Conservation (phyloP, 2,797 vertebrate species). For the Brachyrhaphis roseni region DNA sequence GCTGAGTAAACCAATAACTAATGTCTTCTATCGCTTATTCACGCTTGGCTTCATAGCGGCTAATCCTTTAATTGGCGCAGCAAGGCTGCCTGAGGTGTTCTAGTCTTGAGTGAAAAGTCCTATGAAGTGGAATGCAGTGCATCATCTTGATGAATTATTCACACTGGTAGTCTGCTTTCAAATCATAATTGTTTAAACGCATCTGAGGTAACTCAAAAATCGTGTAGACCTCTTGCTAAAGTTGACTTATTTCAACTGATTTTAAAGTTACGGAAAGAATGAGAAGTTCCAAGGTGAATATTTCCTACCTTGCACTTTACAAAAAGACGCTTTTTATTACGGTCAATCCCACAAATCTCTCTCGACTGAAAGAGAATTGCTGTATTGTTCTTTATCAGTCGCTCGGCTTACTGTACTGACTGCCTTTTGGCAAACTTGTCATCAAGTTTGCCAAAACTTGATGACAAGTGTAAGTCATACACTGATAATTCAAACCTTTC, state of each 20-base stretch:
- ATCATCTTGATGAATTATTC: slow-evolving; percentile 16
- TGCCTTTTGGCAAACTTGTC: slow-evolving; percentile 38
- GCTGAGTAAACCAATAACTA: slow-evolving; percentile 65
- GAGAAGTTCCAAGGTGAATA: not conserved
- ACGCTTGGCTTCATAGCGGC: slow-evolving; percentile 52
- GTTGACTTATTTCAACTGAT: slow-evolving; percentile 1
- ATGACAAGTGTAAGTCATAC: no score
- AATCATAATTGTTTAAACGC: slow-evolving; percentile 6
- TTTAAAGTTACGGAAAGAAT: slow-evolving; percentile 11
- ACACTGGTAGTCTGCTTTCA: slow-evolving; percentile 16
- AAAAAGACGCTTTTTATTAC: slow-evolving; percentile 22
- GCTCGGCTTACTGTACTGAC: slow-evolving; percentile 13
- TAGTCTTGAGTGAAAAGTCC: slow-evolving; percentile 42
- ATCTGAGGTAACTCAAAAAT: slow-evolving; percentile 1
- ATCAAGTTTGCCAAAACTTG: no score
- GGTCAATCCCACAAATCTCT: not conserved
- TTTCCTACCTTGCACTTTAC: slow-evolving; percentile 35
- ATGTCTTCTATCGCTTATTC: slow-evolving; percentile 58
- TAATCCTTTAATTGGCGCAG: slow-evolving; percentile 71
- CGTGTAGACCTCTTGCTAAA: not conserved
- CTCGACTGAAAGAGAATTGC: slow-evolving; percentile 15
- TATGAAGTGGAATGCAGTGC: slow-evolving; percentile 22
- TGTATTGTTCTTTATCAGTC: slow-evolving; percentile 25
- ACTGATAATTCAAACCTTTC: slow-evolving; percentile 13
- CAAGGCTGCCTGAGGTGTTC: slow-evolving; percentile 41